A percentile compares a stretch with the other conserved stretches of the same genome.
These are phyloP conservation scores for Reticulitermes speratus DNA, from an alignment of 1,140 invertebrate genomes.

Conservation along the genomic window DNA sequence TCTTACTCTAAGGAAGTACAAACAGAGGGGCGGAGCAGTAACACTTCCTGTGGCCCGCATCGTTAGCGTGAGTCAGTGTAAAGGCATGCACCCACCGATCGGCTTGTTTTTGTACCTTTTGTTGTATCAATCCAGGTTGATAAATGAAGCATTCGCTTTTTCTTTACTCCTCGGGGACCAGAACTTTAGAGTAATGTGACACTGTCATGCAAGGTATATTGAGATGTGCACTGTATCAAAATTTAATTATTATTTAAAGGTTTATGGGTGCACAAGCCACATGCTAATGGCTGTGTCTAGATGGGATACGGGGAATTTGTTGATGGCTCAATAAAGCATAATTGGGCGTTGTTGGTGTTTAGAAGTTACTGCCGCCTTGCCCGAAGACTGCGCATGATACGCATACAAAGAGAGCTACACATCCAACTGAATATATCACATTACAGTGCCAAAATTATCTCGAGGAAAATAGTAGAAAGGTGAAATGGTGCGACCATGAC, in stretches of 20 bases:
- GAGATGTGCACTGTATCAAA: slow-evolving; percentile 19
- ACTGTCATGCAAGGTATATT: slow-evolving; percentile 16
- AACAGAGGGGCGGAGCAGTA: background rate
- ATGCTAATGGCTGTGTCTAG: slow-evolving; percentile 16
- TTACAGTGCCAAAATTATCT: too few relatives aligned
- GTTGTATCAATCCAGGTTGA: slow-evolving; percentile 17
- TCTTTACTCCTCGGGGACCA: slow-evolving; percentile 20
- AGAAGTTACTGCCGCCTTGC: background rate
- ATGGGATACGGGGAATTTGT: background rate
- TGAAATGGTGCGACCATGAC: too few relatives aligned
- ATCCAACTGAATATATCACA: too few relatives aligned
- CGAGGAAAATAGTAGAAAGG: too few relatives aligned
- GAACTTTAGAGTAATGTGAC: slow-evolving; percentile 26
- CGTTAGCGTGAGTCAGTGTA: slow-evolving; percentile 11
- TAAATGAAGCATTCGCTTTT: slow-evolving; percentile 20
- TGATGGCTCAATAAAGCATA: slow-evolving; percentile 25
- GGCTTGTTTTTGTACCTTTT: background rate
- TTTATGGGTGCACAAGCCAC: slow-evolving; percentile 17
- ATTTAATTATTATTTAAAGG: slow-evolving; percentile 29
- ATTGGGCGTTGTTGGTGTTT: slow-evolving; percentile 22
- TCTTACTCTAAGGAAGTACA: background rate
- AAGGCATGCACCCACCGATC: background rate
- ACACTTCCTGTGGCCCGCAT: background rate
- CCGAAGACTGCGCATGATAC: background rate
- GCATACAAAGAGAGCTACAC: background rate